Percentiles rank a stretch among this genome's conserved stretches.
Evolutionary conservation across 1,140 invertebrate species (phyloP).

Genomic region (Liolophura sinensis): DNA sequence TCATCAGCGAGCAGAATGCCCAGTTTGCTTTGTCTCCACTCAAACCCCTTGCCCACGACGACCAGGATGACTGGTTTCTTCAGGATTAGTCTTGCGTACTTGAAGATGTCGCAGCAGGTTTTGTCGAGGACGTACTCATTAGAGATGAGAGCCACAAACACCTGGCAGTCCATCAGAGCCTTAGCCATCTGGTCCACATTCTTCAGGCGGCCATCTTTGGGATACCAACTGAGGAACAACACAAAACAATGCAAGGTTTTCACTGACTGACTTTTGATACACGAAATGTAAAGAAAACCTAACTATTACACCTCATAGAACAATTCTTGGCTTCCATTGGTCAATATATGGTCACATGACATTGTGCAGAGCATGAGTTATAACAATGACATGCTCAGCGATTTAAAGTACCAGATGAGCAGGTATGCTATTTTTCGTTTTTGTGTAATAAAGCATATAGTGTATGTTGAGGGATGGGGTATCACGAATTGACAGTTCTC

Average conservation of each 20-base stretch:
- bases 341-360: too few relatives aligned
- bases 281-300: neutral
- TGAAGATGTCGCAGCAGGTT: conserved; percentile 46
- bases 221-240: conserved; percentile 39
- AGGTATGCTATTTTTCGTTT: too few relatives aligned
- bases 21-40: conserved; percentile 44
- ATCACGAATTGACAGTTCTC: too few relatives aligned
- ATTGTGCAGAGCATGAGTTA: too few relatives aligned
- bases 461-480: too few relatives aligned
- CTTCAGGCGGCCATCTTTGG: conserved; percentile 16
- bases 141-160: conserved; percentile 49
- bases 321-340: neutral
- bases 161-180: conserved; percentile 40
- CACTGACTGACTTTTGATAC: neutral
- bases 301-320: neutral
- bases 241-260: conserved; percentile 3
- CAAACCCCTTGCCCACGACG: conserved; percentile 38
- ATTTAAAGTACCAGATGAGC: too few relatives aligned
- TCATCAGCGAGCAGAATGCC: conserved; percentile 46
- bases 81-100: conserved; percentile 47
- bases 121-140: conserved; percentile 44
- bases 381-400: too few relatives aligned
- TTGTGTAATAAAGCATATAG: too few relatives aligned
- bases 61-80: conserved; percentile 49
- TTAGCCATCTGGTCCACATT: conserved; percentile 39